Evolutionary conservation across 2,797 vertebrate species (phyloP).

Genomic region (Neopelma chrysocephalum): DNA sequence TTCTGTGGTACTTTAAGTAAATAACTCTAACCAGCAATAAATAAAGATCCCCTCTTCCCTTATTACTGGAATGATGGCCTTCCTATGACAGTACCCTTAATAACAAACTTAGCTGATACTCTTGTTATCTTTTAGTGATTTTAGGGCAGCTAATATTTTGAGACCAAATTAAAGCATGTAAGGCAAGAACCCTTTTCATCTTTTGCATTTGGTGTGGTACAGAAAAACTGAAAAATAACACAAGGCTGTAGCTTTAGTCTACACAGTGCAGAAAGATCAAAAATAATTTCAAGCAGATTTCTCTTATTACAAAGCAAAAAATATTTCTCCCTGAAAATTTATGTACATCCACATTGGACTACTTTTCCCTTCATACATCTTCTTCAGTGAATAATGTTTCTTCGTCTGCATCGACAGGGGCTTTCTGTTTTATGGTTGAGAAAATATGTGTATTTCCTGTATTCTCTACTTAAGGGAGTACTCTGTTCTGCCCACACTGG

Average conservation of each 20-base stretch:
- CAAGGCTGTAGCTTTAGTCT: neutral
- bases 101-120: neutral
- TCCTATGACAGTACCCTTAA: neutral
- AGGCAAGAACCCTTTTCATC: neutral
- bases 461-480: neutral
- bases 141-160: neutral
- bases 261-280: neutral
- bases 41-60: neutral
- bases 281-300: neutral
- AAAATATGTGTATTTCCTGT: neutral
- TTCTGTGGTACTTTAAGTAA: neutral
- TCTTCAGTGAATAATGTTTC: neutral
- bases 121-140: neutral
- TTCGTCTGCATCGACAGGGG: neutral
- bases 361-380: neutral
- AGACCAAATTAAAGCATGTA: neutral
- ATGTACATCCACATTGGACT: neutral
- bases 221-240: neutral
- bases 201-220: neutral
- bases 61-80: neutral
- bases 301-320: neutral
- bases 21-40: neutral
- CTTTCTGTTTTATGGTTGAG: neutral
- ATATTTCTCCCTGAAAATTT: neutral
- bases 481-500: neutral